Evolutionary conservation across 2,888 invertebrate genomes (phyloP).

Genomic region (Craniophora ligustri): DNA sequence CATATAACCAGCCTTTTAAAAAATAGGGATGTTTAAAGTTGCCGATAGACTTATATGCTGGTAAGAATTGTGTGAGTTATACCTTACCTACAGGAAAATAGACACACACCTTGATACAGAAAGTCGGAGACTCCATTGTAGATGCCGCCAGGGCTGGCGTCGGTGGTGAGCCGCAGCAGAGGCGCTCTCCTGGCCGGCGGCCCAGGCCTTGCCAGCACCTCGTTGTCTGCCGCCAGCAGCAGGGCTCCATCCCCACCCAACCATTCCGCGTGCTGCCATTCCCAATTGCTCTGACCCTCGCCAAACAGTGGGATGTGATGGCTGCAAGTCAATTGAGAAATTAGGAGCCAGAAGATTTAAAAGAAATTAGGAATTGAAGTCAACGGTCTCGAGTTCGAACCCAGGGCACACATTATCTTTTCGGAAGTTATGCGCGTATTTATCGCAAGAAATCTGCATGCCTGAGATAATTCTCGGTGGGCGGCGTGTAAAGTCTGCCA

Average conservation of each 20-base stretch:
- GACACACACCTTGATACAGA: constrained; percentile 95
- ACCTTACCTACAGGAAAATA: neutral
- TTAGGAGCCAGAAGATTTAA: too few species aligned
- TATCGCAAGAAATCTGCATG: too few species aligned
- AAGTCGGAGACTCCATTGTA: constrained; percentile 98
- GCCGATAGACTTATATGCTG: too few species aligned
- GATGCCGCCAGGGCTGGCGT: constrained; percentile 93
- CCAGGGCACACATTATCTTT: too few species aligned
- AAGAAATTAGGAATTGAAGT: too few species aligned
- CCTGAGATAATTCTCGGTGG: too few species aligned
- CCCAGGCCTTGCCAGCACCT: constrained; percentile 94
- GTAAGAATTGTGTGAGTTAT: too few species aligned
- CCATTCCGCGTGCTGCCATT: constrained; percentile 95
- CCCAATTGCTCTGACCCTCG: constrained; percentile 90
- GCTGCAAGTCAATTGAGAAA: constrained; percentile 86
- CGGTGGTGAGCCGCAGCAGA: constrained; percentile 92
- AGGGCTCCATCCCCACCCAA: constrained; percentile 93
- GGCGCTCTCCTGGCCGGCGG: constrained; percentile 90
- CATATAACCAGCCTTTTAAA: too few species aligned
- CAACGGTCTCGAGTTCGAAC: too few species aligned
- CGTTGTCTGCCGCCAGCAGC: constrained; percentile 95
- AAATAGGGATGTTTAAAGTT: too few species aligned
- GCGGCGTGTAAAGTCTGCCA: too few species aligned
- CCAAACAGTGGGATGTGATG: constrained; percentile 95
- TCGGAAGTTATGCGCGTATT: too few species aligned